Percentiles rank a stretch among this genome's conserved stretches.
Evolutionary conservation across 2,797 vertebrate species (phyloP).

Genomic region (Mormyrus proboscirostris): DNA sequence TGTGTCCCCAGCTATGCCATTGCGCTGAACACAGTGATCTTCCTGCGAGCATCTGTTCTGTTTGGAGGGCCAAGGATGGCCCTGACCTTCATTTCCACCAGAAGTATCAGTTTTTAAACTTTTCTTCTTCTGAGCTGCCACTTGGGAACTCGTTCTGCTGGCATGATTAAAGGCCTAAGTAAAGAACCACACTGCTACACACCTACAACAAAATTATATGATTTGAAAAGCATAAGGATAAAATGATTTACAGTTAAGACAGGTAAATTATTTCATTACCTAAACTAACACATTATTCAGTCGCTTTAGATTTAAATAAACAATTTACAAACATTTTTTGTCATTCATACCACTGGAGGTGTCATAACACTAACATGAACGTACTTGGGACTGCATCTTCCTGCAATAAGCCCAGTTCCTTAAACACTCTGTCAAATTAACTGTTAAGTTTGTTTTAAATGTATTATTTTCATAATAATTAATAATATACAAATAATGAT

Average conservation of each 20-base stretch:
- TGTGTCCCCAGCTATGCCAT: not conserved
- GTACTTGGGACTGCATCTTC: not conserved
- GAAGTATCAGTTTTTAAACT: not conserved
- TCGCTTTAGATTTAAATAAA: not conserved
- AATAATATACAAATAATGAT: not conserved
- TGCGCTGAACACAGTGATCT: not conserved
- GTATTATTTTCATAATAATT: not conserved
- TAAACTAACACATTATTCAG: not conserved
- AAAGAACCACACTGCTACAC: not conserved
- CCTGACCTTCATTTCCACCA: not conserved
- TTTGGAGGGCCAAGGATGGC: not conserved
- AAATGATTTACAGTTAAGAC: constrained; percentile 1
- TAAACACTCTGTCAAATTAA: not conserved
- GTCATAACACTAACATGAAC: not conserved
- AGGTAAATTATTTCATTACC: not conserved
- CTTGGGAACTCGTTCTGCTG: not conserved
- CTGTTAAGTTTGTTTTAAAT: not conserved
- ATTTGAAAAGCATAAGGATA: not conserved
- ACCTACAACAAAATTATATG: not conserved
- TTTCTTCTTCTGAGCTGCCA: not conserved
- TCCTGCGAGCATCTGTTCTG: not conserved
- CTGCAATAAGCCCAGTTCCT: not conserved
- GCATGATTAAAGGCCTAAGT: not conserved
- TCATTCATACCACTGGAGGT: not conserved
- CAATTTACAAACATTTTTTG: not conserved